These are phyloP conservation scores for Labroides dimidiatus DNA, from an alignment of 2,797 vertebrate genomes.

Conservation along the genomic window DNA sequence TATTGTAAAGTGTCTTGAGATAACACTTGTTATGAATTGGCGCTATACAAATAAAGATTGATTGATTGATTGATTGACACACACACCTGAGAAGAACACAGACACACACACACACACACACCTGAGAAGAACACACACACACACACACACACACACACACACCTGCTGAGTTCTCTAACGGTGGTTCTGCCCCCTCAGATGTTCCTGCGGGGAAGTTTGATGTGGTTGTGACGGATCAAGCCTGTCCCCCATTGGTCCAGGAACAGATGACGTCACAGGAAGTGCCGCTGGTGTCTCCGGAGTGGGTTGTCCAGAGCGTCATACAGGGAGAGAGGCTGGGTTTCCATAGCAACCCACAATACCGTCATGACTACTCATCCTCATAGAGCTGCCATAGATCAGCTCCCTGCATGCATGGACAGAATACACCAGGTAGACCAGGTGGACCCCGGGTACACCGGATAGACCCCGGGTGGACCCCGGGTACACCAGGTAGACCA, in stretches of 20 bases:
- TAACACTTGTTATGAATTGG: no score
- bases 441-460: slow-evolving; percentile 73
- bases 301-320: slow-evolving; percentile 97
- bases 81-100: no score
- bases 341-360: slow-evolving; percentile 89
- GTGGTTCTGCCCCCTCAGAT: slow-evolving; percentile 74
- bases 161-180: no score
- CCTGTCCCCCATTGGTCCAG: slow-evolving; percentile 88
- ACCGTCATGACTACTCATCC: slow-evolving; percentile 83
- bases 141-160: no score
- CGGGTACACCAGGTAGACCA: slow-evolving; percentile 78
- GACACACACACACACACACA: no score
- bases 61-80: no score
- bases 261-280: slow-evolving; percentile 85
- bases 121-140: no score
- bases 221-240: slow-evolving; percentile 88
- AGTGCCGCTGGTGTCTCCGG: slow-evolving; percentile 91
- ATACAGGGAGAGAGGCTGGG: slow-evolving; percentile 89
- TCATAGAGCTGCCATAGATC: slow-evolving; percentile 34
- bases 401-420: slow-evolving; percentile 22
- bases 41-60: no score
- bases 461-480: slow-evolving; percentile 74
- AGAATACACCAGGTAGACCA: slow-evolving; percentile 88
- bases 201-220: slow-evolving; percentile 89
- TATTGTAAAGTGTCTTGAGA: no score